Percentiles rank a stretch among this genome's conserved stretches.
phyloP scores from a whole-genome alignment of 2,113 vertebrate genomes.

The Caranx ignobilis region DNA sequence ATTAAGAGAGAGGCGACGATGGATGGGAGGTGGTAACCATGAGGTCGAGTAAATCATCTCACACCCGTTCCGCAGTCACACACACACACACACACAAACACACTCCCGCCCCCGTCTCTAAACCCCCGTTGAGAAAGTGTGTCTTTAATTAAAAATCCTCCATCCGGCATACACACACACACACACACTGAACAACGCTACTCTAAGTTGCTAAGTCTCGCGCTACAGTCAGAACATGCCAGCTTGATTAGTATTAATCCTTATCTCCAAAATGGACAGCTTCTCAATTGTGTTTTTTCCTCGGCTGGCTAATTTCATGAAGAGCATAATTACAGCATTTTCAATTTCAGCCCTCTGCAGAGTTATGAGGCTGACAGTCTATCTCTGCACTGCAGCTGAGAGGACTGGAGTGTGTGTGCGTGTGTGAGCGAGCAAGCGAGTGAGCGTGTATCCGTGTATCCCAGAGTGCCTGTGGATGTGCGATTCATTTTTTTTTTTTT shows the following conservation, averaged over 20 bases:
- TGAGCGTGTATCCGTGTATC: constrained; percentile 32
- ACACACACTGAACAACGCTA: constrained; percentile 18
- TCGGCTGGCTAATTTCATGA: constrained; percentile 79
- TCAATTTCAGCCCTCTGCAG: constrained; percentile 72
- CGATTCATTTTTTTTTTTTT: constrained; percentile 25
- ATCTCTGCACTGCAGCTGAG: constrained; percentile 75
- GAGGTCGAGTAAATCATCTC: constrained; percentile 63
- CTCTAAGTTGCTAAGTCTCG: constrained; percentile 42
- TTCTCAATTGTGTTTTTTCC: constrained; percentile 72
- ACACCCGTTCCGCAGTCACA: neutral
- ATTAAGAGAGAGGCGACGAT: constrained; percentile 67
- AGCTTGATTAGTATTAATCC: constrained; percentile 74
- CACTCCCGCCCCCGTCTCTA: neutral
- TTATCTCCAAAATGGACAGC: constrained; percentile 77
- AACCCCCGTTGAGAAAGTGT: constrained; percentile 53
- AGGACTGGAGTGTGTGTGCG: constrained; percentile 1
- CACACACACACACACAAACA: constrained; percentile 4
- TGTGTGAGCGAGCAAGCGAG: neutral
- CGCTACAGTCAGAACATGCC: constrained; percentile 51
- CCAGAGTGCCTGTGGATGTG: constrained; percentile 32
- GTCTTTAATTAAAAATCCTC: constrained; percentile 77
- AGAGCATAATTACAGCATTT: constrained; percentile 82
- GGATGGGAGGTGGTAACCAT: constrained; percentile 26
- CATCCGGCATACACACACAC: constrained; percentile 8
- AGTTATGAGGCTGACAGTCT: constrained; percentile 62